These are phyloP conservation scores for Propsilocerus akamusi DNA, from an alignment of 1,140 invertebrate genomes.

Conservation along the genomic window DNA sequence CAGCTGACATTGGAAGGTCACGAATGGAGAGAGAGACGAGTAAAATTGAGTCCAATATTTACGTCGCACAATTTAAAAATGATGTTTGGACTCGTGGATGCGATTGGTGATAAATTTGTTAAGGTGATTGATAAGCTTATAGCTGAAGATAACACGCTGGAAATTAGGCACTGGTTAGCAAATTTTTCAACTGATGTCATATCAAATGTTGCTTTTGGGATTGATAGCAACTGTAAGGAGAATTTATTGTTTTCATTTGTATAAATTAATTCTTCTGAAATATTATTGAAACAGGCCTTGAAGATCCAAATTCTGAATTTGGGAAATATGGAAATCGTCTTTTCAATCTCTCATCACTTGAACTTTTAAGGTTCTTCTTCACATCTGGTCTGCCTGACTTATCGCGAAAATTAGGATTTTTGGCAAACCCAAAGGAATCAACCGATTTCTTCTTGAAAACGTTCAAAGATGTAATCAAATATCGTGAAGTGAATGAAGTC, in stretches of 20 bases:
- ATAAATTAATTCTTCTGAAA: not conserved
- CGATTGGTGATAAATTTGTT: slow-evolving; percentile 14
- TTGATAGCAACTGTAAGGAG: slow-evolving; percentile 34
- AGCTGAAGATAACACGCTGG: slow-evolving; percentile 6
- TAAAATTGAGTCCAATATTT: slow-evolving; percentile 28
- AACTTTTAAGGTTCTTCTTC: not conserved
- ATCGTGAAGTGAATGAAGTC: slow-evolving; percentile 24
- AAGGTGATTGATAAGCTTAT: slow-evolving; percentile 5
- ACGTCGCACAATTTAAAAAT: slow-evolving; percentile 29
- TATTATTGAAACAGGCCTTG: not conserved
- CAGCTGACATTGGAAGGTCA: slow-evolving; percentile 16
- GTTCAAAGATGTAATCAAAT: slow-evolving; percentile 8
- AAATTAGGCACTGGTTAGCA: slow-evolving; percentile 14
- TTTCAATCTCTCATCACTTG: not conserved
- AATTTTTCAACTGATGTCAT: slow-evolving; percentile 25
- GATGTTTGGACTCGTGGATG: slow-evolving; percentile 18
- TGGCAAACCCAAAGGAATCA: not conserved
- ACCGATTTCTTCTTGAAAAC: not conserved
- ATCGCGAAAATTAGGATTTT: not conserved
- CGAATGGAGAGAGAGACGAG: slow-evolving; percentile 28
- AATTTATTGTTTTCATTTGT: too few species aligned
- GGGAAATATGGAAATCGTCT: not conserved
- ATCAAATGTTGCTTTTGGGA: slow-evolving; percentile 38
- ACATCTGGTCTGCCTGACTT: not conserved
- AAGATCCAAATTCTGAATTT: not conserved